phyloP scores from a whole-genome alignment of 2,797 vertebrate genomes.

The Artibeus jamaicensis region DNA sequence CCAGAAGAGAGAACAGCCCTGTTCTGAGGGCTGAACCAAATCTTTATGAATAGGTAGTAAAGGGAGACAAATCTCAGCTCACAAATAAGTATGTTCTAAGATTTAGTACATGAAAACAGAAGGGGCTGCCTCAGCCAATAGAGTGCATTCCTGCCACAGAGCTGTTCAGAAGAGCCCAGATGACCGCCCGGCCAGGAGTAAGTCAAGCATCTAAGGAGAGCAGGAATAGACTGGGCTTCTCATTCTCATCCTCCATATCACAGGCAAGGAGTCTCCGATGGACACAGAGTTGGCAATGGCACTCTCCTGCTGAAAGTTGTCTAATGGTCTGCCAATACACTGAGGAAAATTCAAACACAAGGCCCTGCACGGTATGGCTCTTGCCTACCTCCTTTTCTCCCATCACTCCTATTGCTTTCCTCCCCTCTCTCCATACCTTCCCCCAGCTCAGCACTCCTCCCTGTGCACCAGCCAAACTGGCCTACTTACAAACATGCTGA shows the following conservation, averaged over 20 bases:
- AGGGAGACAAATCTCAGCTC: not conserved
- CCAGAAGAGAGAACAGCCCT: not conserved
- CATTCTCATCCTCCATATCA: not conserved
- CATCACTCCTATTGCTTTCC: not conserved
- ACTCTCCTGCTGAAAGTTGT: not conserved
- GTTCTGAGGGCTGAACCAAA: not conserved
- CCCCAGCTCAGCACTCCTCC: not conserved
- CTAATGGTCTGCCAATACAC: not conserved
- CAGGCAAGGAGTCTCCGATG: not conserved
- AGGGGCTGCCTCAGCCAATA: not conserved
- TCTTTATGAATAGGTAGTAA: not conserved
- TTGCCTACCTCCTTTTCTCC: not conserved
- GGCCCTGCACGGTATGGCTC: not conserved
- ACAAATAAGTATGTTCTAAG: not conserved
- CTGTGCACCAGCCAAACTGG: not conserved
- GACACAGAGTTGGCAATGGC: too few species aligned
- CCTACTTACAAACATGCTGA: not conserved
- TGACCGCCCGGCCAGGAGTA: not conserved
- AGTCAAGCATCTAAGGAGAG: not conserved
- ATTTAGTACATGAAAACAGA: not conserved
- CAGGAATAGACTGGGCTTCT: not conserved
- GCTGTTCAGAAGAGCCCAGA: not conserved
- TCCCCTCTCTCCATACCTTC: not conserved
- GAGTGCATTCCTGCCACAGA: not conserved
- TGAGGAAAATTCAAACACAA: not conserved